Conservation (phyloP, 2,113 vertebrate genomes). For the Mus spicilegus region DNA sequence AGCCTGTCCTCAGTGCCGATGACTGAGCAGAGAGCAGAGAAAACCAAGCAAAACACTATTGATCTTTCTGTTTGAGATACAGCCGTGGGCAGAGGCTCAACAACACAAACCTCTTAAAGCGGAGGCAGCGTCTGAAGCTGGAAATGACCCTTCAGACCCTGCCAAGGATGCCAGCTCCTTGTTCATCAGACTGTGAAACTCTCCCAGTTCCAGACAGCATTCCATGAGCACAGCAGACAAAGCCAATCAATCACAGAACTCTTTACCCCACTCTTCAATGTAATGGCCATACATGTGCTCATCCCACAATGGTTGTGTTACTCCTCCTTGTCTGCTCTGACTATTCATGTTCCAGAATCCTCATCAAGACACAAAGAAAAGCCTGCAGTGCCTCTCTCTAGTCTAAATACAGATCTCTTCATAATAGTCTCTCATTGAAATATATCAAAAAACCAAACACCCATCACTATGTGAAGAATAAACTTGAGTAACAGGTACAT, state of each 20-base stretch:
- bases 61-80: slow-evolving; percentile 10
- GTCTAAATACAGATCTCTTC: background rate
- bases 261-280: background rate
- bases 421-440: background rate
- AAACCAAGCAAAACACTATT: slow-evolving; percentile 57
- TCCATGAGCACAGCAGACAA: background rate
- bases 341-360: background rate
- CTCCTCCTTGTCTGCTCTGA: background rate
- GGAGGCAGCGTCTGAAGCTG: slow-evolving; percentile 21
- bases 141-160: slow-evolving; percentile 52
- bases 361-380: background rate
- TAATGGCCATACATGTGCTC: background rate
- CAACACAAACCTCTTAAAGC: slow-evolving; percentile 44
- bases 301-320: too few relatives aligned
- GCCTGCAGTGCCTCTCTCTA: background rate
- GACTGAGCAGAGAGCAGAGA: slow-evolving; percentile 58
- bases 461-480: background rate
- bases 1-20: background rate
- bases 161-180: background rate
- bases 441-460: background rate
- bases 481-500: background rate
- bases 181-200: background rate
- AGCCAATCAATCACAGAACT: background rate
- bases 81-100: background rate
- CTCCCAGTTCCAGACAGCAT: background rate